Conservation (phyloP, 2,888 invertebrate genomes). For the Morpho helenor region DNA sequence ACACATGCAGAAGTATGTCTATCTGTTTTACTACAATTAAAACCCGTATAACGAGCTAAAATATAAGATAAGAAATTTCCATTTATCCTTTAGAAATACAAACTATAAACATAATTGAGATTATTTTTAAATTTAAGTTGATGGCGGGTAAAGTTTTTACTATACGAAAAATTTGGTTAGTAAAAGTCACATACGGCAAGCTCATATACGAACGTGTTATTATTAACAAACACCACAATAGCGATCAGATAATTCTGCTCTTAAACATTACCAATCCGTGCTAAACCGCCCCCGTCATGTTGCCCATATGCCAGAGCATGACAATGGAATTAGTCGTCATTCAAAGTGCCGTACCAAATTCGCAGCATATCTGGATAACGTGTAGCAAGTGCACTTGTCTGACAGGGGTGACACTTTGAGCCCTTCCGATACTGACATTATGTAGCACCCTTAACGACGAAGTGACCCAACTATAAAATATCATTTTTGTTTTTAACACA, state of each 20-base stretch:
- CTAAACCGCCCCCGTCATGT: slow-evolving; percentile 59
- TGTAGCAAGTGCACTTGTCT: slow-evolving; percentile 72
- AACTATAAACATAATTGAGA: too few relatives aligned
- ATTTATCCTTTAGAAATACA: too few relatives aligned
- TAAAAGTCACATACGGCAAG: slow-evolving; percentile 4
- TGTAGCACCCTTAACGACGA: slow-evolving; percentile 53
- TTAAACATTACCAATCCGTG: slow-evolving; percentile 36
- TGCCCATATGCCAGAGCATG: slow-evolving; percentile 66
- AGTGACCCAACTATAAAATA: neutral
- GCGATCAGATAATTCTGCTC: slow-evolving; percentile 29
- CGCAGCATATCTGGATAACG: slow-evolving; percentile 67
- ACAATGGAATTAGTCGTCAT: slow-evolving; percentile 78
- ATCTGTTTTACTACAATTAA: neutral
- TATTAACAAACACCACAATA: slow-evolving; percentile 16
- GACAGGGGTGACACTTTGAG: slow-evolving; percentile 70
- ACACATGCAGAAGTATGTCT: neutral
- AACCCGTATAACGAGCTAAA: too few relatives aligned
- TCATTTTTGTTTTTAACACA: too few relatives aligned
- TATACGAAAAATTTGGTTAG: neutral
- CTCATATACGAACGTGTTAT: slow-evolving; percentile 8
- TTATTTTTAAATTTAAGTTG: too few relatives aligned
- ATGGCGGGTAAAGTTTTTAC: too few relatives aligned
- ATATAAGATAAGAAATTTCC: too few relatives aligned
- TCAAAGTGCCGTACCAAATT: slow-evolving; percentile 68
- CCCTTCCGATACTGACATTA: slow-evolving; percentile 74